A percentile compares a stretch with the other conserved stretches of the same genome.
Conservation (phyloP, 2,888 invertebrate genomes). For the Neuroscelio doddi region DNA sequence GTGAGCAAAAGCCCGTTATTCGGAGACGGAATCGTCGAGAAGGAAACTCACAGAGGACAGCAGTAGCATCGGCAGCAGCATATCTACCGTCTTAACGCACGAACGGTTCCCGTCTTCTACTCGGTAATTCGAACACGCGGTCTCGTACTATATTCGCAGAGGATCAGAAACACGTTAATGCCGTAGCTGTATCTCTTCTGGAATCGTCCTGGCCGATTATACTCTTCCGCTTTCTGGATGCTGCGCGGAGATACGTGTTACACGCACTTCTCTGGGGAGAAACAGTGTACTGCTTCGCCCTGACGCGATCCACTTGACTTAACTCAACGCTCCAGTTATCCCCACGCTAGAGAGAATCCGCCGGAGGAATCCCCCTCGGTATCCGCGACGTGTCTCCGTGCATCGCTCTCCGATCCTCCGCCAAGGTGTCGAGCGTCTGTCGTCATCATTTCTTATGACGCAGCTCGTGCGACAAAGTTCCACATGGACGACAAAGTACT, state of each 20-base stretch:
- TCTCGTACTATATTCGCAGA: slow-evolving; percentile 1
- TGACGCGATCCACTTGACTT: slow-evolving; percentile 63
- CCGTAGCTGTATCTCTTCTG: neutral
- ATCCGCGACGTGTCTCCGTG: slow-evolving; percentile 9
- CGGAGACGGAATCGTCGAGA: slow-evolving; percentile 10
- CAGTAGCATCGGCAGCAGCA: slow-evolving; percentile 34
- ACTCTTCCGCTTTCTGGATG: slow-evolving; percentile 7
- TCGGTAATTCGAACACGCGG: slow-evolving; percentile 2
- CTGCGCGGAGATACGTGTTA: slow-evolving; percentile 20
- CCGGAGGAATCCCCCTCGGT: slow-evolving; percentile 41
- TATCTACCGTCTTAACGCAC: slow-evolving; percentile 48
- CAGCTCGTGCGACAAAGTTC: neutral
- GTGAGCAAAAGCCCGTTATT: slow-evolving; percentile 20
- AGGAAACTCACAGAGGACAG: slow-evolving; percentile 45
- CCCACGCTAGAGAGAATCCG: slow-evolving; percentile 54
- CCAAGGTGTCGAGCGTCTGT: slow-evolving; percentile 6
- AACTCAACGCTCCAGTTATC: slow-evolving; percentile 64
- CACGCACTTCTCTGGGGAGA: slow-evolving; percentile 57
- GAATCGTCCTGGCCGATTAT: slow-evolving; percentile 2
- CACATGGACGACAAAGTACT: neutral
- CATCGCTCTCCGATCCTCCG: slow-evolving; percentile 1
- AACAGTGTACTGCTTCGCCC: slow-evolving; percentile 60
- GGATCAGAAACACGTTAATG: slow-evolving; percentile 8
- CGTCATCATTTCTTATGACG: slow-evolving; percentile 1
- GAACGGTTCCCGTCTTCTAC: slow-evolving; percentile 24